Conservation (phyloP, 2,888 invertebrate genomes). For the Ochropacha duplaris region DNA sequence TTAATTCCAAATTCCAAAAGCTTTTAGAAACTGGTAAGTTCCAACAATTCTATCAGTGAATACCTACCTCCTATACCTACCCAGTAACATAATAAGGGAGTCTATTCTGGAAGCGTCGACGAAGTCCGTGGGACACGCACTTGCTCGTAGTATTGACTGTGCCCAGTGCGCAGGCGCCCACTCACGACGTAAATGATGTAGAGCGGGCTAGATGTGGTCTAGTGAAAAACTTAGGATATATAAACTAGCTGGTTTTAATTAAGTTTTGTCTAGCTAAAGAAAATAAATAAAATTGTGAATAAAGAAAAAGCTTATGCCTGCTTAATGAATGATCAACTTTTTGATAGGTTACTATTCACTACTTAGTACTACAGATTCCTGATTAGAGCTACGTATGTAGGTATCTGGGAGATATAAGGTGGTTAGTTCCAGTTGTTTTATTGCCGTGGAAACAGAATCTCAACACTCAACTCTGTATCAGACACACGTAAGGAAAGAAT, state of each 20-base stretch:
- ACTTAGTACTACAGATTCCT: too few relatives aligned
- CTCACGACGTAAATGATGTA: slow-evolving; percentile 23
- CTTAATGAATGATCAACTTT: too few relatives aligned
- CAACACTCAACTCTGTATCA: background rate
- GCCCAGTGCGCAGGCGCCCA: slow-evolving; percentile 64
- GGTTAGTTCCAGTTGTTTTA: background rate
- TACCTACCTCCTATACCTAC: slow-evolving; percentile 8
- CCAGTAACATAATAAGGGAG: slow-evolving; percentile 15
- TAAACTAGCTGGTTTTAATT: background rate
- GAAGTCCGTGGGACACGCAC: slow-evolving; percentile 30
- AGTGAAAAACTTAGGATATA: background rate
- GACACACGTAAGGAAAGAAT: background rate
- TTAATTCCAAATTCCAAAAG: too few relatives aligned
- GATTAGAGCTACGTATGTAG: too few relatives aligned
- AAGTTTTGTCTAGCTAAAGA: background rate
- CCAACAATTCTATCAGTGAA: background rate
- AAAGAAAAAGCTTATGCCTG: too few relatives aligned
- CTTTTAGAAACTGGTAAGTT: too few relatives aligned
- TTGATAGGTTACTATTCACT: too few relatives aligned
- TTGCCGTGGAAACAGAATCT: background rate
- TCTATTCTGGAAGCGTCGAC: slow-evolving; percentile 13
- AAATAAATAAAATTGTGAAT: too few relatives aligned
- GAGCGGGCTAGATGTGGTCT: slow-evolving; percentile 19
- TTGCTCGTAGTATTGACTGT: slow-evolving; percentile 67
- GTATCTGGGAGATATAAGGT: background rate